Percentiles rank a stretch among this genome's conserved stretches.
These are phyloP conservation scores for Trinorchestia longiramus DNA, from an alignment of 1,140 invertebrate genomes.

Conservation along the genomic window DNA sequence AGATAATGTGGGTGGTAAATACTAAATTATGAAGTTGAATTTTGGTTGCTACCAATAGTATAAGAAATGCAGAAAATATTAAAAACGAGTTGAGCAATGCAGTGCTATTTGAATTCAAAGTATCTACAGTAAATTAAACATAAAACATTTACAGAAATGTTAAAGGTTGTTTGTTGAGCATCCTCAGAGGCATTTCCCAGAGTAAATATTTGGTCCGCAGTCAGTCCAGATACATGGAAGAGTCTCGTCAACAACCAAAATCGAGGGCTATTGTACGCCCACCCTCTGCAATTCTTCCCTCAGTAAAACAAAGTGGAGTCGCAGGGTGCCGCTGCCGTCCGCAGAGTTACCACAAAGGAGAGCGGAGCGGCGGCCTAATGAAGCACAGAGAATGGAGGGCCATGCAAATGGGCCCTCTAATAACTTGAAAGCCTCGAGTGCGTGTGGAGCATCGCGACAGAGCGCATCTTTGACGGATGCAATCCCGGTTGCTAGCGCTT, in stretches of 20 bases:
- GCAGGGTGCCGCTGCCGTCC: not conserved
- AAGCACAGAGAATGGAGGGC: slow-evolving; percentile 39
- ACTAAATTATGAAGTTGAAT: too few species aligned
- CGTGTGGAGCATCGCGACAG: not conserved
- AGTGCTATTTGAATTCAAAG: too few species aligned
- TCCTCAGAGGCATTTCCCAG: not conserved
- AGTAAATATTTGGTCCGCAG: not conserved
- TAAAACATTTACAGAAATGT: not conserved
- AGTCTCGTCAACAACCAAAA: not conserved
- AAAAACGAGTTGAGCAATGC: too few species aligned
- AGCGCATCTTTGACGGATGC: not conserved
- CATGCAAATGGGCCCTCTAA: slow-evolving; percentile 50
- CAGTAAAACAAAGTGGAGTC: not conserved
- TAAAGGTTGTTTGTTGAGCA: not conserved
- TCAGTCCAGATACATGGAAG: not conserved
- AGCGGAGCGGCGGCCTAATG: slow-evolving; percentile 33
- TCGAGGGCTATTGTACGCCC: not conserved
- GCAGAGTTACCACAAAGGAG: slow-evolving; percentile 26
- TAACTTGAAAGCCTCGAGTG: slow-evolving; percentile 51
- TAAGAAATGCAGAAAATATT: too few species aligned
- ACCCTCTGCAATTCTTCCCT: not conserved
- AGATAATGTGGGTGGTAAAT: too few species aligned
- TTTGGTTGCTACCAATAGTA: too few species aligned
- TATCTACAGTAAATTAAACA: too few species aligned
- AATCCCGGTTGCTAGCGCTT: too few species aligned